Evolutionary conservation across 2,888 invertebrate species (phyloP), one percentile per base, ranked within the genome.

Genomic region (Drosophila cyrtoloma): DNA sequence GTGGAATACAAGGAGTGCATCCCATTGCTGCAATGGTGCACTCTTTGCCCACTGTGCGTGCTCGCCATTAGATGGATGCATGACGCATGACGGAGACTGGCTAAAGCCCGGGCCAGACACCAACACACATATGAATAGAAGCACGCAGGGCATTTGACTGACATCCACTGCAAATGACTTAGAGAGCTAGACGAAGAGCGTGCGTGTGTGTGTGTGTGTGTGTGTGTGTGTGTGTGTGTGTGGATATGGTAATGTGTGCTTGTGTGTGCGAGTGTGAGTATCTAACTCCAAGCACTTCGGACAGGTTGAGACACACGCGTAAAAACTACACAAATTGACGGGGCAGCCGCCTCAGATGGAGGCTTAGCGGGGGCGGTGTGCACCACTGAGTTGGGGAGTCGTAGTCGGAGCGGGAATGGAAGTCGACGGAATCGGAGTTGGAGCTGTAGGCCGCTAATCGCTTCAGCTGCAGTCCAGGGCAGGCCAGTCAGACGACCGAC

Each of bases 271-370:
- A 71, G 82, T 82, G 82, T 30, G 37, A 68, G 83, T 86, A 74
- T 86, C 89, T 84, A 85, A 89, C 70, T 80, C 76, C 71, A 88
- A 81, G 81, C 83, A 78, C 71, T 88, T 71, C 86, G 64, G 86
- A 86, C 86, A 86, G 90, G 86, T 86, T 86, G 89, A 86, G 86
- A 89, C 90, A 89, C 90, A 90, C 89, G 89, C 89, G 89, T 90
- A 90, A 86, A 90, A 90, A 88, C 87, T 88, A 74, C 86, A 84
- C 82, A 90, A 86, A 86, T 86, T 84, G 90, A 86, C 81, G 71
- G 74, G 60, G 68, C 74, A 61, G 74, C 53, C 60, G 67, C 66
- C 56, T 60, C 66, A 32, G 22, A 51, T 62, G 69, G 44, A 52
- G 84, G 77, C 69, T 56, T 64, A 65, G 82, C 69, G 74, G 78